A percentile compares a stretch with the other conserved stretches of the same genome.
Evolutionary conservation across 2,888 invertebrate species (phyloP).

Genomic region (Patella pellucida): DNA sequence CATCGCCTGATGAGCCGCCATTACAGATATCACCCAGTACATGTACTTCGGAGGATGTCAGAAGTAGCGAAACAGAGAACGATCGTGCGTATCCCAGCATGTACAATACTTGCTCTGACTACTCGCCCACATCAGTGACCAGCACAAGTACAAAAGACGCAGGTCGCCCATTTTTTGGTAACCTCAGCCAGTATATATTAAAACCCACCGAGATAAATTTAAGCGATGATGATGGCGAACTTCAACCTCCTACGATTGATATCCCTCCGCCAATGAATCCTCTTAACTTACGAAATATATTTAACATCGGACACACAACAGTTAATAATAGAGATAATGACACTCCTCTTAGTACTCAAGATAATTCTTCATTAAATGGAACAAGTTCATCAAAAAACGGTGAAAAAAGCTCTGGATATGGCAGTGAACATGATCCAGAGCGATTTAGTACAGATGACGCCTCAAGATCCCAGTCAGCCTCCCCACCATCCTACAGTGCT

Average conservation of each 20-base stretch:
- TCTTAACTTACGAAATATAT: slow-evolving; percentile 55
- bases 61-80: slow-evolving; percentile 55
- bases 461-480: slow-evolving; percentile 43
- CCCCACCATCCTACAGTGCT: slow-evolving; percentile 61
- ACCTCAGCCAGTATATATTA: slow-evolving; percentile 58
- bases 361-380: slow-evolving; percentile 53
- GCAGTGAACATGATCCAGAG: slow-evolving; percentile 63
- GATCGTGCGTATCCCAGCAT: slow-evolving; percentile 38
- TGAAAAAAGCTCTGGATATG: slow-evolving; percentile 64
- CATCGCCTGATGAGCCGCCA: slow-evolving; percentile 60
- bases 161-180: slow-evolving; percentile 50
- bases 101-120: slow-evolving; percentile 42
- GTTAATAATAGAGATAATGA: slow-evolving; percentile 43
- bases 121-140: slow-evolving; percentile 56
- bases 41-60: slow-evolving; percentile 54
- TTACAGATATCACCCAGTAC: slow-evolving; percentile 60
- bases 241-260: slow-evolving; percentile 43
- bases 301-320: slow-evolving; percentile 47
- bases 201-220: slow-evolving; percentile 46
- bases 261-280: slow-evolving; percentile 64
- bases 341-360: slow-evolving; percentile 52
- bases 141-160: slow-evolving; percentile 55
- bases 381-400: slow-evolving; percentile 52
- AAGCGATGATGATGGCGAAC: slow-evolving; percentile 26
- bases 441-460: slow-evolving; percentile 56